Percentiles rank a stretch among this genome's conserved stretches.
Evolutionary conservation across 2,888 invertebrate species (phyloP).

Genomic region (Cloeon dipterum): DNA sequence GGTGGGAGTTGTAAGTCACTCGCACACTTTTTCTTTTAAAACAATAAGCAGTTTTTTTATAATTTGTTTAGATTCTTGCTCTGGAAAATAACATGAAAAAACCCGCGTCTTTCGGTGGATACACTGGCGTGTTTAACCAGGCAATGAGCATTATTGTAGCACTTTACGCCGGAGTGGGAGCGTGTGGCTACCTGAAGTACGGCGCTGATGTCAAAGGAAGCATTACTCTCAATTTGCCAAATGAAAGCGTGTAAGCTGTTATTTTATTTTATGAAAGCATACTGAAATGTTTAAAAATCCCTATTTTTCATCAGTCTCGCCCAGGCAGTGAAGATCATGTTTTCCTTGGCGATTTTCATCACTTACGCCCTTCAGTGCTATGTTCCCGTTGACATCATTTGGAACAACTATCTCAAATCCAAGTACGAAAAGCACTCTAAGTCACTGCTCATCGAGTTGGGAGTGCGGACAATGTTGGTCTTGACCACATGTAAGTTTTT

Average conservation of each 20-base stretch:
- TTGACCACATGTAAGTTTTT: conserved; percentile 34
- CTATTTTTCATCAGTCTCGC: conserved; percentile 28
- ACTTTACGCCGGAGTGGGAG: conserved; percentile 56
- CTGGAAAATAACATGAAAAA: conserved; percentile 77
- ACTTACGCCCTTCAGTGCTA: conserved; percentile 75
- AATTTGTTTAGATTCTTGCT: conserved; percentile 79
- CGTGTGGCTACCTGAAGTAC: conserved; percentile 66
- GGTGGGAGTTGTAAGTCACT: conserved; percentile 43
- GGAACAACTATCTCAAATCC: conserved; percentile 27
- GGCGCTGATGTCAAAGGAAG: conserved; percentile 42
- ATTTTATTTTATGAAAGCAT: background rate
- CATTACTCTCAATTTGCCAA: conserved; percentile 62
- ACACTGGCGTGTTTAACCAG: conserved; percentile 55
- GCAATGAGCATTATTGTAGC: conserved; percentile 57
- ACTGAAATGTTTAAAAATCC: background rate
- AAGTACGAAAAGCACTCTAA: conserved; percentile 16
- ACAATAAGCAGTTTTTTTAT: no score
- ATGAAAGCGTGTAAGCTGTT: conserved; percentile 24
- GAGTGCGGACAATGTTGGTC: conserved; percentile 26
- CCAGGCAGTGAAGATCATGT: conserved; percentile 33
- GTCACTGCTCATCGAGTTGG: conserved; percentile 24
- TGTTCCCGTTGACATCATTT: conserved; percentile 64
- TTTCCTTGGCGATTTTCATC: conserved; percentile 51
- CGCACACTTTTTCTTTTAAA: background rate
- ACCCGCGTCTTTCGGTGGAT: conserved; percentile 52